Base-by-base conservation (phyloP, 2,797 vertebrate species). In the Spea hammondii region DNA sequence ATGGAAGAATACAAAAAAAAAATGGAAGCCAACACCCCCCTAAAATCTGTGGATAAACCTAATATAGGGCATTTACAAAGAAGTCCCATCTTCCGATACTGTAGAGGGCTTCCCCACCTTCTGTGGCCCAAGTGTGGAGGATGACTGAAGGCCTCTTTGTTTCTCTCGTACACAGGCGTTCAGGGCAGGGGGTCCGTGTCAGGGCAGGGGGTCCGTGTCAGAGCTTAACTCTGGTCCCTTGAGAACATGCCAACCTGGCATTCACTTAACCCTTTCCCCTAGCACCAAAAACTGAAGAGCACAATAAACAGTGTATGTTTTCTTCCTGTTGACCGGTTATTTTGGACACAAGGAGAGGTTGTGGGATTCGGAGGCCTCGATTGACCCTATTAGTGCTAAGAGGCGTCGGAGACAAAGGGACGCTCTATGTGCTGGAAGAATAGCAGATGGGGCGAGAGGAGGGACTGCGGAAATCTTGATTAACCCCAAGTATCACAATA, bases 331-430 rank as follows among this genome's bases (percentile, higher is more conserved):
- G 79, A 81, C 67, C 32, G 67, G 69, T 47, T 64, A 70, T 77
- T 81, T 73, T 64, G 74, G 62, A 66, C 60, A 50, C 69, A 46
- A 72, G 68, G 7, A 76, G 67, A 72, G 74, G 69, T 53, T 55
- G 70, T 77, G 57, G 64, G 74, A 81, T 72, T 49, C 57, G 32
- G 60, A 53, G 79, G 79, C 74, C 79, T 62, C 4, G 12, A 53
- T 53, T 81, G 79, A 81, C 74, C 79, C 79, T 60, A 81, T 81
- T 69, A 14, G 69, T 72, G 79, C 62, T 32, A 55, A 76, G 68
- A 54, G n/a, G 73, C 66, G 68, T 54, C 69, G 48, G 50, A 57
- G 45, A 81, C 79, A 81, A 81, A 76, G 70, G 51, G 64, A 9
- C 62, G 67, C 79, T 72, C 65, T 81, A 81, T 81, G 48, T 47